Conservation (phyloP, 2,797 vertebrate species). For the Lepidocolaptes lacrymiger region DNA sequence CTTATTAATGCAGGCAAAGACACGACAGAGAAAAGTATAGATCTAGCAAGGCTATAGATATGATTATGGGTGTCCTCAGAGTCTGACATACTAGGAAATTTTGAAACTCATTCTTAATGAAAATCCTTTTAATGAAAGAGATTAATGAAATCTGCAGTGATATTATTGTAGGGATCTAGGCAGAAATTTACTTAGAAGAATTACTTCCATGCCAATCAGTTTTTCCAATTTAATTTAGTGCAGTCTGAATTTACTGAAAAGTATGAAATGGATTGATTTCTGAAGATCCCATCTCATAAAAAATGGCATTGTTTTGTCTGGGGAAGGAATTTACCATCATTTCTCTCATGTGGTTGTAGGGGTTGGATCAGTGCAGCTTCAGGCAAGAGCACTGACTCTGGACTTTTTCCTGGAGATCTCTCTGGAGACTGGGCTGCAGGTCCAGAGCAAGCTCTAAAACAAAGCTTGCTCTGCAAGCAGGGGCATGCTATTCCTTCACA, state of each 20-base stretch:
- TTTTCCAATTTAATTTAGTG: slow-evolving; percentile 34
- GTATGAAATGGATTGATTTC: not conserved
- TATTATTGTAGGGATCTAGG: not conserved
- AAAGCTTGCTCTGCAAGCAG: not conserved
- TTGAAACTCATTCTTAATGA: not conserved
- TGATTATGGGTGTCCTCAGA: not conserved
- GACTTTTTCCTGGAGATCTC: not conserved
- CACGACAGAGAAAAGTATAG: not conserved
- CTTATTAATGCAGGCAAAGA: not conserved
- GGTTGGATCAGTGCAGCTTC: not conserved
- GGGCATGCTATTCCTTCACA: not conserved
- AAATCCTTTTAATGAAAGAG: slow-evolving; percentile 8
- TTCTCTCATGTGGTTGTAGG: not conserved
- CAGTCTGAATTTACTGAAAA: not conserved
- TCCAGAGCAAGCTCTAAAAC: fast-evolving
- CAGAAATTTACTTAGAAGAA: slow-evolving; percentile 18
- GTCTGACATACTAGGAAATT: not conserved
- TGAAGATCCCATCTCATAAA: not conserved
- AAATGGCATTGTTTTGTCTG: not conserved
- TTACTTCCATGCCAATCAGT: not conserved
- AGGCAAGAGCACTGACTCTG: not conserved
- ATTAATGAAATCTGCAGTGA: not conserved
- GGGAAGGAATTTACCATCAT: not conserved
- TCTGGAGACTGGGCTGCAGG: not conserved
- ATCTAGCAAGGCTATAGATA: not conserved